These are phyloP conservation scores for Pseudomyrmex dendroicus DNA, from an alignment of 1,140 invertebrate species.

Conservation along the genomic window DNA sequence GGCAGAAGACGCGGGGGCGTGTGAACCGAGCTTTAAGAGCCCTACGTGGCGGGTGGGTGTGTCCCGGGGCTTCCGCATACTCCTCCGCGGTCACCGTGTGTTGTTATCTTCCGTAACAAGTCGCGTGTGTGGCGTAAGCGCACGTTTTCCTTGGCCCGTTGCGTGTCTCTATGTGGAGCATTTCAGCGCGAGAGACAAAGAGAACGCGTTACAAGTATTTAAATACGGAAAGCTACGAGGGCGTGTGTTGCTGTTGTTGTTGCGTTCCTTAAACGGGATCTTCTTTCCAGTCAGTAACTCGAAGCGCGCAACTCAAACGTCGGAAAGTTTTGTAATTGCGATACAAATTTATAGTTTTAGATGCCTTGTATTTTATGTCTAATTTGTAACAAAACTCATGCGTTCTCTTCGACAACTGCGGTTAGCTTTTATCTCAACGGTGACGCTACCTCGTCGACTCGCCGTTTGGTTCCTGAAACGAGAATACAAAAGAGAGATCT, in stretches of 20 bases:
- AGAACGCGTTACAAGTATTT: slow-evolving; percentile 5
- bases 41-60: slow-evolving; percentile 76
- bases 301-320: neutral
- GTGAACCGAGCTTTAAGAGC: slow-evolving; percentile 71
- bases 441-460: slow-evolving; percentile 78
- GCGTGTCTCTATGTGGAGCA: slow-evolving; percentile 56
- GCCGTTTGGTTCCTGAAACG: slow-evolving; percentile 82
- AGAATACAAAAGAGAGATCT: slow-evolving; percentile 61
- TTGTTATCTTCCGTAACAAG: slow-evolving; percentile 63
- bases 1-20: slow-evolving; percentile 72
- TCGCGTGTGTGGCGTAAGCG: slow-evolving; percentile 26
- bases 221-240: slow-evolving; percentile 21
- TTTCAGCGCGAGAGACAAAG: slow-evolving; percentile 16
- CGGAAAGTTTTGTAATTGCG: neutral
- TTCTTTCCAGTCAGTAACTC: neutral
- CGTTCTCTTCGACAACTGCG: neutral
- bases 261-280: neutral
- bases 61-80: slow-evolving; percentile 79
- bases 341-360: neutral
- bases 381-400: neutral
- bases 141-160: neutral
- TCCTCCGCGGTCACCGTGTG: slow-evolving; percentile 71
- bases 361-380: neutral
- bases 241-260: neutral
- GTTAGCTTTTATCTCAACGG: slow-evolving; percentile 51